These are phyloP conservation scores for Leptopilina myrica DNA, from an alignment of 2,888 invertebrate species.

Conservation along the genomic window DNA sequence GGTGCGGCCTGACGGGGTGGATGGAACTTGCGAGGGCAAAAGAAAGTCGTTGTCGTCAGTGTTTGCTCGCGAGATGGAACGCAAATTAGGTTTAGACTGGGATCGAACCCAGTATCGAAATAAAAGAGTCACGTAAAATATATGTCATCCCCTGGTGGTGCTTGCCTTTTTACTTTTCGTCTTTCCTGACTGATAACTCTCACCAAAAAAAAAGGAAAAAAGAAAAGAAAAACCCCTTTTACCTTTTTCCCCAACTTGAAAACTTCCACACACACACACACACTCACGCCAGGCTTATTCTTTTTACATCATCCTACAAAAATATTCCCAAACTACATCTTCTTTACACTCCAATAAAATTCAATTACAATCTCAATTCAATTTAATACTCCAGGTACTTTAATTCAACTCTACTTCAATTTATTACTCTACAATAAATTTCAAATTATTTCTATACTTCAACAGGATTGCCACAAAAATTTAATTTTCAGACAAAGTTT, in stretches of 20 bases:
- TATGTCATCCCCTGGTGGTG: slow-evolving; percentile 54
- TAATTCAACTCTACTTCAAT: no score
- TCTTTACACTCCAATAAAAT: neutral
- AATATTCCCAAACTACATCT: slow-evolving; percentile 12
- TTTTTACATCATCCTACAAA: neutral
- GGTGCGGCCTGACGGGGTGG: slow-evolving; percentile 34
- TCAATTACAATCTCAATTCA: no score
- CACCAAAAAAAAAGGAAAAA: neutral
- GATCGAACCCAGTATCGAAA: slow-evolving; percentile 73
- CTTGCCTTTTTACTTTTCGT: slow-evolving; percentile 31
- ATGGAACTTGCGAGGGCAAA: slow-evolving; percentile 38
- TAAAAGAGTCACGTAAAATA: slow-evolving; percentile 72
- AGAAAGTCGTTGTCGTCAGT: slow-evolving; percentile 53
- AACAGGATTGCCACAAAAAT: no score
- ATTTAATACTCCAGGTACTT: no score
- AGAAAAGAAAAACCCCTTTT: slow-evolving; percentile 11
- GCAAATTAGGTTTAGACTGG: slow-evolving; percentile 74
- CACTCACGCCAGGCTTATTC: slow-evolving; percentile 1
- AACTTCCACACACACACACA: neutral
- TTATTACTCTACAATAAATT: no score
- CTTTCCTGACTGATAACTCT: slow-evolving; percentile 32
- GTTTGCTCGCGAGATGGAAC: slow-evolving; percentile 74
- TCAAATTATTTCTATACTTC: no score
- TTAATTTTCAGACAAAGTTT: no score
- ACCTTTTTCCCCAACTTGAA: slow-evolving; percentile 31